A percentile compares a stretch with the other conserved stretches of the same genome.
Conservation (phyloP, 2,113 vertebrate genomes). For the Monopterus albus region DNA sequence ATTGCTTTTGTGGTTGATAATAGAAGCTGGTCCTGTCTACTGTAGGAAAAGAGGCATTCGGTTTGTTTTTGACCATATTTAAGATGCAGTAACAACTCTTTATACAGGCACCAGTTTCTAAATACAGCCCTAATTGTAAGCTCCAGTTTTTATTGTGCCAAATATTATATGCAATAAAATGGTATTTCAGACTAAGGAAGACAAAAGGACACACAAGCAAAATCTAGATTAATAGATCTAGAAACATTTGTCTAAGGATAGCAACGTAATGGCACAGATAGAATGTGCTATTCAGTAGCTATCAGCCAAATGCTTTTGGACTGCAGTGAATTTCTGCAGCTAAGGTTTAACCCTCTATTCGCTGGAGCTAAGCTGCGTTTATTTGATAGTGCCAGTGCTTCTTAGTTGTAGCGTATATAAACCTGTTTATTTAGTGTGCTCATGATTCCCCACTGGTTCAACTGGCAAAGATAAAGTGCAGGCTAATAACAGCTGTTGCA, state of each 20-base stretch:
- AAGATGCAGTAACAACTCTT: slow-evolving; percentile 83
- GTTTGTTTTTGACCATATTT: slow-evolving; percentile 84
- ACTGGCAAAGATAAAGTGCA: slow-evolving; percentile 66
- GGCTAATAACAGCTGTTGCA: slow-evolving; percentile 70
- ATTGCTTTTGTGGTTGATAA: slow-evolving; percentile 79
- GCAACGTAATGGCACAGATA: slow-evolving; percentile 73
- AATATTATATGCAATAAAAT: slow-evolving; percentile 91
- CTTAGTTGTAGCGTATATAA: slow-evolving; percentile 71
- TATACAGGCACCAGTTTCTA: slow-evolving; percentile 86
- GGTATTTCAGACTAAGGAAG: slow-evolving; percentile 68
- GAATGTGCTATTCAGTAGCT: slow-evolving; percentile 84
- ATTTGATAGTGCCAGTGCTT: slow-evolving; percentile 71
- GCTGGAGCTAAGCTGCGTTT: slow-evolving; percentile 69
- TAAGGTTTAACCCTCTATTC: slow-evolving; percentile 83
- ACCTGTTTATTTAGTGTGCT: slow-evolving; percentile 73
- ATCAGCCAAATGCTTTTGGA: slow-evolving; percentile 84
- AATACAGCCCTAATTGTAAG: slow-evolving; percentile 80
- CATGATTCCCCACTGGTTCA: slow-evolving; percentile 56
- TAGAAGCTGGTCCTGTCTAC: slow-evolving; percentile 76
- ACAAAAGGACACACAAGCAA: slow-evolving; percentile 60
- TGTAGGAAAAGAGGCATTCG: slow-evolving; percentile 74
- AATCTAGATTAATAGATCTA: slow-evolving; percentile 52
- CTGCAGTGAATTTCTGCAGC: slow-evolving; percentile 89
- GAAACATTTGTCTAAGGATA: slow-evolving; percentile 72
- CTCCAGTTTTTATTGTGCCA: slow-evolving; percentile 90